A percentile compares a stretch with the other conserved stretches of the same genome.
Conservation (phyloP, 2,888 invertebrate species). For the Xylocampa areola region DNA sequence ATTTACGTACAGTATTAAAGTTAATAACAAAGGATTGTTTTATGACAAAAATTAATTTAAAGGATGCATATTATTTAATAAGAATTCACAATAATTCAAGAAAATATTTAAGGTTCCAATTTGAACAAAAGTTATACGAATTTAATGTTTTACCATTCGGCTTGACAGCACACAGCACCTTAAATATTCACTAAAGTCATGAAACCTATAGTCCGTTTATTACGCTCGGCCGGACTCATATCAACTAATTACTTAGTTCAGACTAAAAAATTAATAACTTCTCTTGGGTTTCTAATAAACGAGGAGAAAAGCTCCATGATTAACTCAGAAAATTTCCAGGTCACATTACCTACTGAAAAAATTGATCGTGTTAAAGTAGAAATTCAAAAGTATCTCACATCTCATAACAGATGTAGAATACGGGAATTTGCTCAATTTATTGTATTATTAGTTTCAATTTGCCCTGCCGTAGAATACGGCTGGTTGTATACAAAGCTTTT, state of each 20-base stretch:
- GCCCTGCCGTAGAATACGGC: slow-evolving; percentile 12
- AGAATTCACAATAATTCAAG: neutral
- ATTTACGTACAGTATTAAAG: slow-evolving; percentile 1
- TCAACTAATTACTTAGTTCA: slow-evolving; percentile 5
- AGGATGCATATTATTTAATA: neutral
- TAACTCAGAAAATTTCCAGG: slow-evolving; percentile 1
- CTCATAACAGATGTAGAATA: slow-evolving; percentile 1
- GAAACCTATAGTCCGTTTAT: neutral
- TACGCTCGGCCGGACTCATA: neutral
- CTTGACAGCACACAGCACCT: neutral
- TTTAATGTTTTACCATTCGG: slow-evolving; percentile 3
- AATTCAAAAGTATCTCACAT: neutral
- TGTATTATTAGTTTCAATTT: neutral
- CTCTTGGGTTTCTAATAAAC: slow-evolving; percentile 15
- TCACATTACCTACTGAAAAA: slow-evolving; percentile 1
- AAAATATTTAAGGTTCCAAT: neutral
- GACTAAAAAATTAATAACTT: neutral
- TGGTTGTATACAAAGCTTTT: slow-evolving; percentile 9
- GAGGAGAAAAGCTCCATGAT: neutral
- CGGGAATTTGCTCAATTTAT: slow-evolving; percentile 3
- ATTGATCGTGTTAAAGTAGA: neutral
- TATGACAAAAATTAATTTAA: neutral
- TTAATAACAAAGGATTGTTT: neutral
- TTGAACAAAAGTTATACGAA: neutral
- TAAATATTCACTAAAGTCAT: neutral